These are phyloP conservation scores for Tryphoninae sp. DNA, from an alignment of 2,888 invertebrate species.

Conservation along the genomic window DNA sequence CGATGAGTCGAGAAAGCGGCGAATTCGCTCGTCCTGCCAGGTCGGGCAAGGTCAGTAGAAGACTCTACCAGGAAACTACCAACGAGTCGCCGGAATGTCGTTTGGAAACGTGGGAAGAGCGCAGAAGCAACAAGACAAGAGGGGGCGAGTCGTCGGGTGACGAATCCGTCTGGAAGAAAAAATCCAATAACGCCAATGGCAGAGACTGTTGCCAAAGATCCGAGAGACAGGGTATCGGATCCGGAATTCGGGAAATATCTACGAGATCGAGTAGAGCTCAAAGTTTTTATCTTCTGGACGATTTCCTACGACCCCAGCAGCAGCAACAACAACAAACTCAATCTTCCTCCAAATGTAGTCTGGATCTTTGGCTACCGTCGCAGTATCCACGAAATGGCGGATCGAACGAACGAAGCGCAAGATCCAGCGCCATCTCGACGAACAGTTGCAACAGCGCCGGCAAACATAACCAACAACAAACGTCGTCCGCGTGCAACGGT, in stretches of 20 bases:
- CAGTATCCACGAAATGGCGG: constrained; percentile 65
- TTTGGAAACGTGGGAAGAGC: constrained; percentile 59
- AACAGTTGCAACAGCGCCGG: constrained; percentile 45
- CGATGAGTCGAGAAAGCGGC: constrained; percentile 72
- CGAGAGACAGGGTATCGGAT: constrained; percentile 57
- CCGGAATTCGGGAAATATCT: constrained; percentile 66
- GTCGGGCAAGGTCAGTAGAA: constrained; percentile 74
- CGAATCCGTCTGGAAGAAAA: constrained; percentile 60
- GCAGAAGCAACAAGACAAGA: constrained; percentile 52
- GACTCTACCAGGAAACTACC: constrained; percentile 73
- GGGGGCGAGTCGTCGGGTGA: constrained; percentile 59
- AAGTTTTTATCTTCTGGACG: constrained; percentile 82
- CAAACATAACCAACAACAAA: constrained; percentile 59
- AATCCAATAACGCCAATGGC: constrained; percentile 34
- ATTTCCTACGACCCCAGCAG: constrained; percentile 78
- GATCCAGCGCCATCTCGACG: constrained; percentile 64
- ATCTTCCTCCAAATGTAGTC: constrained; percentile 71
- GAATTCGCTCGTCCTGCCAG: constrained; percentile 68
- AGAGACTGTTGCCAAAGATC: constrained; percentile 49
- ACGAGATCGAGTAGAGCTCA: constrained; percentile 80
- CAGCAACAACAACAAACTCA: constrained; percentile 63
- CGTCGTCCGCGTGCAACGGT: constrained; percentile 49
- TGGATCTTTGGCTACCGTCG: constrained; percentile 79
- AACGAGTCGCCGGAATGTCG: constrained; percentile 63
- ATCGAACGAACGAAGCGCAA: constrained; percentile 65